Evolutionary conservation across 2,888 invertebrate species (phyloP), one percentile per base, ranked within the genome.

Genomic region (Aproaerema taeniolella): DNA sequence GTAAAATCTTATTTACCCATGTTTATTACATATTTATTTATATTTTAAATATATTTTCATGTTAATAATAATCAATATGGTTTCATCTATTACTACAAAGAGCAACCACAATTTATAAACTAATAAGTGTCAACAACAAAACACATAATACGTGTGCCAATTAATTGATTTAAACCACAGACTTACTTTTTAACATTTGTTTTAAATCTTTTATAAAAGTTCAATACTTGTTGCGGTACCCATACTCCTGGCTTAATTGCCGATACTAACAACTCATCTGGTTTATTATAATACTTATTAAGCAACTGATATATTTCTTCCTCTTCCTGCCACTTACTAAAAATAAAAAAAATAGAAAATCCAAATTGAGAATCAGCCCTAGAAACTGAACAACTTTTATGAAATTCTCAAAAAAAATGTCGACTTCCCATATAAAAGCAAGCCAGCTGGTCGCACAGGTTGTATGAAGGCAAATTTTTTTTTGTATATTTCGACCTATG

Each of bases 221-320:
- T 50, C 0, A 61, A 20, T 42, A 86, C 46, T 58, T 73, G 70
- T 3, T 9, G 2, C 2, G 83, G 83, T 38, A 78, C 45, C 11
- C 70, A 75, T 10, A 39, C 38, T 2, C 83, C 85, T 1, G 83
- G 80, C 38, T 49, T 63, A 10, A 79, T 56, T 24, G 67, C 70
- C 12, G 83, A 81, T 4, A 86, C 62, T 24, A 85, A 51, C 65
- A 86, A 80, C 55, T 85, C 85, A 9, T 75, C 72, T 1, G 82
- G 82, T 42, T 75, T 79, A 43, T 77, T 71, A 37, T 86, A 86
- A 56, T 80, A 86, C 58, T 67, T 81, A 47, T 62, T 58, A 1
- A 86, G 52, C 36, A 85, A 53, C 28, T 77, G 68, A 53, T 61
- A 73, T n/a, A 77, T 58, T 42, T 76, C 75, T 4, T 86, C 81